Evolutionary conservation across 1,140 invertebrate genomes (phyloP), one percentile per base, ranked within the genome.

Genomic region (Sarcophaga bullata): DNA sequence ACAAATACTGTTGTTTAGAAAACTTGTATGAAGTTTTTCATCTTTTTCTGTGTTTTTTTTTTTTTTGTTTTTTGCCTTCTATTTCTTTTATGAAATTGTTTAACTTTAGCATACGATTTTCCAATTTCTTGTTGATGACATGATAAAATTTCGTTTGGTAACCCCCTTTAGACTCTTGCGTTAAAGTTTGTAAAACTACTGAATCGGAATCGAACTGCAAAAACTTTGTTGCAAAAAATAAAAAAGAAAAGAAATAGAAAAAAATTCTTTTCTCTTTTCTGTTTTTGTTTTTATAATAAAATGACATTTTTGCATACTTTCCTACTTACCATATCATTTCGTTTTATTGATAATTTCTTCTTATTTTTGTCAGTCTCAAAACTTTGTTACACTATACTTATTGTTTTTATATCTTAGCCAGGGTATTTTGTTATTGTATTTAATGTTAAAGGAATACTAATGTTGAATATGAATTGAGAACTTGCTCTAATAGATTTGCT

Each of bases 61-160:
- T 81, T 37, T 81, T 47, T 48, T 50, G 47, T 48, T 37, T 37
- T 37, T 37, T 4, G 1, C 25, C 1, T 37, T 37, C 25, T 4
- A 37, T 2, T 50, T 58, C 10, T 72, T 82, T 82, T 73, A 47
- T 54, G 46, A 49, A 25, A 46, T 13, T 54, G 8, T 73, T 17
- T 52, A 58, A 78, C 37, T 48, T 78, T 82, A 46, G 75, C 37
- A 78, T 78, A 82, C 80, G 50, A 81, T 82, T 82, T 78, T 78
- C 48, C 75, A 78, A 78, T 78, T 78, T 78, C 75, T 78, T 50
- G 75, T 78, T 78, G 75, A 78, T 78, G 75, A 78, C 75, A 78
- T 78, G 75, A 78, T 78, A 78, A 78, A 78, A 78, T 50, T 78
- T 78, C 75, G 49, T 50, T 68, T 68, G 62, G 11, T 78, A n/a